Evolutionary conservation across 2,888 invertebrate genomes (phyloP), one percentile per base, ranked within the genome.

Genomic region (Allolobophora icterica): DNA sequence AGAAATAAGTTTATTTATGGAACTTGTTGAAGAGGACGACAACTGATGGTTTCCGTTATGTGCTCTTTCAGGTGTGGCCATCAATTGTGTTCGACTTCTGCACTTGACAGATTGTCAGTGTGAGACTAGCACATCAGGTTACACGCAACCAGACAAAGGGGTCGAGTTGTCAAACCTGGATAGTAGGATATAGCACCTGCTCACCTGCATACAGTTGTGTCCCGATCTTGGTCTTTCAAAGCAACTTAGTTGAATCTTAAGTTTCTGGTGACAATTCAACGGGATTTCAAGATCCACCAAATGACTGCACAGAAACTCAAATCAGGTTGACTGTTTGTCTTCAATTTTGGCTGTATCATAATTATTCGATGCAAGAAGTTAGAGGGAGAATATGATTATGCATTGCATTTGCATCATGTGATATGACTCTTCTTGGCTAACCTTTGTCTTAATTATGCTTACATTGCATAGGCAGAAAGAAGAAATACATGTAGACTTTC

Each of bases 61-160:
- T 71, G 30, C 71, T n/a, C n/a, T 71, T 71, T 71, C 71, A 71
- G 71, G 71, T 71, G 71, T 71, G n/a, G 71, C 71, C 30, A 71
- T n/a, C 71, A 71, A 71, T 71, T 71, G 71, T 71, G 71, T n/a
- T 71, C 71, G 13, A 71, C 13, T 71, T 71, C 71, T 30, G 71
- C 71, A 71, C 71, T 71, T 71, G 71, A 71, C 71, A 71, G 71
- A 30, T n/a, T 71, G 71, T 71, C 71, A n/a, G 71, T 71, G 71
- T 71, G 0, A 71, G 71, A n/a, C n/a, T 30, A n/a, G 8, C 30
- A n/a, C 71, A 71, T 4, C 71, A n/a, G n/a, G 71, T 11, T 71
- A n/a, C 71, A 71, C 71, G 71, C 30, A 2, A 17, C 13, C n/a
- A 52, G 52, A 6, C 52, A 52, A 24, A 52, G 52, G 24, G 4